phyloP scores from a whole-genome alignment of 2,888 invertebrate genomes.

The Hartigia nigra region DNA sequence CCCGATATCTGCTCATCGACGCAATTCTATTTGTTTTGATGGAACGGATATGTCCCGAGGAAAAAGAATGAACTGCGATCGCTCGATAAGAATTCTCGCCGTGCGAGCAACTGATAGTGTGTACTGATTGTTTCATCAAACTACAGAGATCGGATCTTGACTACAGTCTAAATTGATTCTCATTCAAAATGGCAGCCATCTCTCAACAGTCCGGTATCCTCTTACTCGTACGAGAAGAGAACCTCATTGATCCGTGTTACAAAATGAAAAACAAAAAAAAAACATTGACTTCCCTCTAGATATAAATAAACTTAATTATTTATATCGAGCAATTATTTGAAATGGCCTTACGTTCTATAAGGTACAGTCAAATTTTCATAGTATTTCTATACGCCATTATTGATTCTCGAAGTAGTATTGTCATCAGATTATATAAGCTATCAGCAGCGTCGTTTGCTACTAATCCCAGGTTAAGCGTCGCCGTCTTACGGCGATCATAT shows the following conservation, averaged over 20 bases:
- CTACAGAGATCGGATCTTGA: not conserved
- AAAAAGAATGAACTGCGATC: conserved; percentile 5
- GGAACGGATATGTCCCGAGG: not conserved
- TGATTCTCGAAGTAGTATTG: not conserved
- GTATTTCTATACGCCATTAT: not conserved
- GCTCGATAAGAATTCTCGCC: not conserved
- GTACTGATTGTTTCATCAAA: conserved; percentile 1
- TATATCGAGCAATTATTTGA: not conserved
- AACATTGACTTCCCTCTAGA: not conserved
- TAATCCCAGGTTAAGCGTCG: conserved; percentile 33
- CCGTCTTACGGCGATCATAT: conserved; percentile 20
- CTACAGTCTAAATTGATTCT: not conserved
- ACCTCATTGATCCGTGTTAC: not conserved
- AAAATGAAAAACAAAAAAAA: not conserved
- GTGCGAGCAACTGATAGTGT: not conserved
- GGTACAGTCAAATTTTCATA: not conserved
- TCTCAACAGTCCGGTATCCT: not conserved
- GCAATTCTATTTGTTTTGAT: not conserved
- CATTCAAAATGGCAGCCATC: not conserved
- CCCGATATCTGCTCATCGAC: not conserved
- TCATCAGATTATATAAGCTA: conserved; percentile 22
- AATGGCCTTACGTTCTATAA: not conserved
- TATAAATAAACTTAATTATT: not conserved
- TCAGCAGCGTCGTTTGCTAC: conserved; percentile 38
- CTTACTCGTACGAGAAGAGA: not conserved